phyloP scores from a whole-genome alignment of 1,140 invertebrate genomes.

The Drosophila mauritiana region DNA sequence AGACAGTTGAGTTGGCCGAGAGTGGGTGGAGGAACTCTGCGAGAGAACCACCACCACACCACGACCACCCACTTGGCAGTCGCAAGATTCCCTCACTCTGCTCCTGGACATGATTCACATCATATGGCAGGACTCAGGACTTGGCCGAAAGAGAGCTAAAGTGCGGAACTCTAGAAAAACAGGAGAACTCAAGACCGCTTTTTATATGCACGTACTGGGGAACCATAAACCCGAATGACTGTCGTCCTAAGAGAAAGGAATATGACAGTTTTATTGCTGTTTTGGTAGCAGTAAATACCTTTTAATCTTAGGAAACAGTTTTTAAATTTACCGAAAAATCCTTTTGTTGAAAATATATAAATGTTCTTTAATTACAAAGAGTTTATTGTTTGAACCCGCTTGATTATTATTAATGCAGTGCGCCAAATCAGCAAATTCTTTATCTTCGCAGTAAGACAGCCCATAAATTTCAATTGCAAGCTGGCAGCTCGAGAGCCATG shows the following conservation, averaged over 20 bases:
- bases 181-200: not conserved
- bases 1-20: slow-evolving; percentile 25
- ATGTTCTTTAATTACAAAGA: not conserved
- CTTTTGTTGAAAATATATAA: not conserved
- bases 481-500: slow-evolving; percentile 15
- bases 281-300: not conserved
- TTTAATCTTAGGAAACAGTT: not conserved
- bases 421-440: not conserved
- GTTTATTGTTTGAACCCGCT: not conserved
- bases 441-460: not conserved
- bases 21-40: slow-evolving; percentile 9
- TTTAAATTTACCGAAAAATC: not conserved
- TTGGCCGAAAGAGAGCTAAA: not conserved
- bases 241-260: slow-evolving; percentile 28
- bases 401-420: not conserved
- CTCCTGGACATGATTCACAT: slow-evolving; percentile 34
- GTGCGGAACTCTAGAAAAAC: not conserved
- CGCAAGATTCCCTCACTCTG: slow-evolving; percentile 33
- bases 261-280: slow-evolving; percentile 6
- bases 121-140: not conserved
- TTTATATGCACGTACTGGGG: slow-evolving; percentile 11
- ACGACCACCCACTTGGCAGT: slow-evolving; percentile 12
- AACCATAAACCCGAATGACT: slow-evolving; percentile 29
- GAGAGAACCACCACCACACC: slow-evolving; percentile 6
- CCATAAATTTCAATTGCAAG: slow-evolving; percentile 22